phyloP scores from a whole-genome alignment of 2,888 invertebrate species.

The Oligia latruncula region DNA sequence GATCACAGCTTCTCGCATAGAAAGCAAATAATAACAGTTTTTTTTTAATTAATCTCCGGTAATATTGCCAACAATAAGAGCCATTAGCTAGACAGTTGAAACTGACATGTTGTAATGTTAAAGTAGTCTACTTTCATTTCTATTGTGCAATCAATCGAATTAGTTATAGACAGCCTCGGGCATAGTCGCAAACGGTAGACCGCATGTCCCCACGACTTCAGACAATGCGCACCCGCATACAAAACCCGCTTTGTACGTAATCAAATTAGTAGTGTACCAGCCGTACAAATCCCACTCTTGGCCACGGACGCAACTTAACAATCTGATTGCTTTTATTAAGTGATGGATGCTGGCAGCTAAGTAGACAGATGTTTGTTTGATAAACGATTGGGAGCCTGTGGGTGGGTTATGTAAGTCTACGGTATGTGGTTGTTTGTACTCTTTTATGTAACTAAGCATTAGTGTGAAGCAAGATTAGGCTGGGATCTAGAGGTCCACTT shows the following conservation, averaged over 20 bases:
- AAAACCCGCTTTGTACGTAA: conserved; percentile 67
- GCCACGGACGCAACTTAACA: conserved; percentile 53
- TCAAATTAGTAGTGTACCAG: conserved; percentile 71
- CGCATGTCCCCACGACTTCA: conserved; percentile 46
- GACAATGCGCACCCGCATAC: conserved; percentile 69
- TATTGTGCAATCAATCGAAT: conserved; percentile 58
- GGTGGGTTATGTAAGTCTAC: conserved; percentile 37
- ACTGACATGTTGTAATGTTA: conserved; percentile 20
- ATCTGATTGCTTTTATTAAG: conserved; percentile 68
- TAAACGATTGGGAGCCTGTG: conserved; percentile 41
- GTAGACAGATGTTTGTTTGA: conserved; percentile 48
- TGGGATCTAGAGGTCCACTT: not conserved
- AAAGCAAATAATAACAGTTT: conserved; percentile 35
- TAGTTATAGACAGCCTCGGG: conserved; percentile 38
- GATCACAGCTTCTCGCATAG: conserved; percentile 8
- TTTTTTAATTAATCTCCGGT: conserved; percentile 20
- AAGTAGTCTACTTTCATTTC: conserved; percentile 53
- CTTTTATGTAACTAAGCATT: conserved; percentile 30
- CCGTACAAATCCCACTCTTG: conserved; percentile 49
- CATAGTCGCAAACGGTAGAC: conserved; percentile 44
- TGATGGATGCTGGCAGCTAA: conserved; percentile 66
- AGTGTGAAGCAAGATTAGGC: conserved; percentile 26
- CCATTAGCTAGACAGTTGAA: conserved; percentile 34
- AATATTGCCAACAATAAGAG: conserved; percentile 38
- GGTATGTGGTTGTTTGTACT: conserved; percentile 22